These are phyloP conservation scores for Squalus acanthias DNA, from an alignment of 2,797 vertebrate species.

Conservation along the genomic window DNA sequence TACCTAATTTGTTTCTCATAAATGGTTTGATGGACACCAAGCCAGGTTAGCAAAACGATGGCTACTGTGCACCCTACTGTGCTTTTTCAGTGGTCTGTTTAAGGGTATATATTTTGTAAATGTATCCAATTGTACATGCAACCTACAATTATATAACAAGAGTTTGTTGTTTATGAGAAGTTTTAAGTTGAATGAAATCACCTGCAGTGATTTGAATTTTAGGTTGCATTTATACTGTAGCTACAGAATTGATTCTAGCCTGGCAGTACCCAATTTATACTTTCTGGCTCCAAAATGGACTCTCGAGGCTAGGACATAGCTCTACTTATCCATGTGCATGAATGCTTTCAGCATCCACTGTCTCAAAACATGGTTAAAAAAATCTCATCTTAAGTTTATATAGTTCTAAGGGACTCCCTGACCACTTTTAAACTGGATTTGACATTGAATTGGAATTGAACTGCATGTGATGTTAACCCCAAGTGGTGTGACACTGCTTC, in stretches of 20 bases:
- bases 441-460: conserved; percentile 13
- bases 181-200: neutral
- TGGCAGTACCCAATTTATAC: neutral
- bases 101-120: neutral
- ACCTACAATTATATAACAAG: neutral
- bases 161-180: neutral
- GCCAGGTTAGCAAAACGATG: conserved; percentile 39
- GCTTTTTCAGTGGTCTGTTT: neutral
- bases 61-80: neutral
- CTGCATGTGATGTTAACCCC: neutral
- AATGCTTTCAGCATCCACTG: neutral
- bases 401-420: neutral
- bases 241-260: neutral
- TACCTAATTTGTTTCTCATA: conserved; percentile 68
- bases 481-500: neutral
- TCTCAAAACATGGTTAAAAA: neutral
- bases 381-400: neutral
- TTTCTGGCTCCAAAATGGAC: neutral
- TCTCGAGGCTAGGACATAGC: neutral
- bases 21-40: conserved; percentile 63
- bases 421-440: neutral
- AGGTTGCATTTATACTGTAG: neutral
- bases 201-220: conserved; percentile 1
- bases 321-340: neutral
- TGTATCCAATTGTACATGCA: neutral